Conservation (phyloP, 1,140 invertebrate genomes). For the Papilio aristodemus region DNA sequence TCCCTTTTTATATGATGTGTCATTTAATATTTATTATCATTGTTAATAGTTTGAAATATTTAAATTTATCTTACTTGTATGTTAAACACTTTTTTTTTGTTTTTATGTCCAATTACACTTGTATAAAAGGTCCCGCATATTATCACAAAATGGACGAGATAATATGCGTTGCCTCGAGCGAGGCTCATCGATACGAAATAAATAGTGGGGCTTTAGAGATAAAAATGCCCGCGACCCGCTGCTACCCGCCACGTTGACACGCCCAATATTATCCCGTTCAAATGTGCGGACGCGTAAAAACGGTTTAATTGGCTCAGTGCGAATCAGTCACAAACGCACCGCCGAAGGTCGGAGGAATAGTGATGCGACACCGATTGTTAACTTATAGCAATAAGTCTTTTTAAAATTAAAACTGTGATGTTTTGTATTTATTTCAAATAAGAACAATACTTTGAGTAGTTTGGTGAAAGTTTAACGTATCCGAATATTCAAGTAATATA, state of each 20-base stretch:
- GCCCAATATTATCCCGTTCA: slow-evolving; percentile 46
- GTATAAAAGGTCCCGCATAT: neutral
- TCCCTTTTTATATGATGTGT: no score
- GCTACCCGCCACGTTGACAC: slow-evolving; percentile 38
- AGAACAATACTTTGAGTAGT: no score
- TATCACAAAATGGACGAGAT: neutral
- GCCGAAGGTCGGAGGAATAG: slow-evolving; percentile 48
- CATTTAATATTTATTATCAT: no score
- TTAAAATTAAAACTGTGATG: neutral
- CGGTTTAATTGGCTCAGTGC: slow-evolving; percentile 65
- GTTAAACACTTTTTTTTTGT: neutral
- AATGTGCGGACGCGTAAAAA: slow-evolving; percentile 71
- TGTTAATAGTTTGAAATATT: no score
- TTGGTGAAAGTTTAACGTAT: no score
- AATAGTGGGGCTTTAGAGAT: slow-evolving; percentile 38
- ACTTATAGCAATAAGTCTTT: no score
- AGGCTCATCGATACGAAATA: slow-evolving; percentile 26
- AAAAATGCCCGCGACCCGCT: slow-evolving; percentile 38
- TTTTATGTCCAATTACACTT: neutral
- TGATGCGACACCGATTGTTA: slow-evolving; percentile 42
- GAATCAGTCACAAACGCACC: slow-evolving; percentile 65
- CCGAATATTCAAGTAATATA: no score
- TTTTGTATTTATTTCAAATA: no score
- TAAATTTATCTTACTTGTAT: no score
- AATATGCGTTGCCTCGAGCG: slow-evolving; percentile 22